phyloP scores from a whole-genome alignment of 2,888 invertebrate species.

The Xestia c-nigrum region DNA sequence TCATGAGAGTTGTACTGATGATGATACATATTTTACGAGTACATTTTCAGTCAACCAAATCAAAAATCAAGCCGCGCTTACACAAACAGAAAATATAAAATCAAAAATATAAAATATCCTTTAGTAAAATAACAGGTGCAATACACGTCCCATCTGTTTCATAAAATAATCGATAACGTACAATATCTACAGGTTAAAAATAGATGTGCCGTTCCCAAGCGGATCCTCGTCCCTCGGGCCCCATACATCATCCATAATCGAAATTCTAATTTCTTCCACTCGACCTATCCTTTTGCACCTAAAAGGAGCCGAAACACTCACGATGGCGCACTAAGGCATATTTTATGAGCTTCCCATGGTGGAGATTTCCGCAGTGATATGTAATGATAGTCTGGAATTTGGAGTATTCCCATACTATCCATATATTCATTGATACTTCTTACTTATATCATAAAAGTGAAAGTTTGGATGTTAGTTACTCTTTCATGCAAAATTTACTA shows the following conservation, averaged over 20 bases:
- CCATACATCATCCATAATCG: constrained; percentile 39
- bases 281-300: constrained; percentile 16
- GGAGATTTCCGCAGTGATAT: background rate
- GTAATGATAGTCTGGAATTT: background rate
- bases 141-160: background rate
- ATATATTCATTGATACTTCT: background rate
- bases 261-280: constrained; percentile 39
- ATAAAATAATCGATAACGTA: constrained; percentile 14
- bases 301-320: constrained; percentile 12
- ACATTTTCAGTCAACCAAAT: background rate
- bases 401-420: background rate
- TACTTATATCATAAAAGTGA: too few species aligned
- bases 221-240: background rate
- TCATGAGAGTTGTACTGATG: too few species aligned
- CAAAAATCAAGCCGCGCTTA: background rate
- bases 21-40: background rate
- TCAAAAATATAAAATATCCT: too few species aligned
- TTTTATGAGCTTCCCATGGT: constrained; percentile 40
- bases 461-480: too few species aligned
- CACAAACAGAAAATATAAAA: background rate
- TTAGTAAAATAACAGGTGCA: background rate
- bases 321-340: background rate
- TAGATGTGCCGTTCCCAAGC: constrained; percentile 15
- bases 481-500: too few species aligned
- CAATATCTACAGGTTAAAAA: constrained; percentile 12